A percentile compares a stretch with the other conserved stretches of the same genome.
phyloP scores from a whole-genome alignment of 1,140 invertebrate species.

The Cydia splendana region DNA sequence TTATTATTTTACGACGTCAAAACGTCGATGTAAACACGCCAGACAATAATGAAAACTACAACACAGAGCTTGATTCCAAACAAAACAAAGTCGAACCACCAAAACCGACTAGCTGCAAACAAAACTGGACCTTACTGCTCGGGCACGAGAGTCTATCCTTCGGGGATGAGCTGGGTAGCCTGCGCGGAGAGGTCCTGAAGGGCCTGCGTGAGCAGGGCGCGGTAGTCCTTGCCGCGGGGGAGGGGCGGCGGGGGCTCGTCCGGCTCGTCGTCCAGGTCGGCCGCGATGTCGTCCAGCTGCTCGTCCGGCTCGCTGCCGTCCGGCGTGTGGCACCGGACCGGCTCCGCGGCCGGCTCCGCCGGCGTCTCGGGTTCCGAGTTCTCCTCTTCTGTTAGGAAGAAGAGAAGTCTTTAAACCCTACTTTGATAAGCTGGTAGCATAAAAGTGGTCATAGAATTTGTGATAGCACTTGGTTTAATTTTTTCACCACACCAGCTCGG shows the following conservation, averaged over 20 bases:
- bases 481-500: too few relatives aligned
- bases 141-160: not conserved
- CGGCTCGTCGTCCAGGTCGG: conserved; percentile 31
- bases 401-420: conserved; percentile 15
- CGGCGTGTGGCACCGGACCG: conserved; percentile 40
- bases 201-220: conserved; percentile 34
- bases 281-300: conserved; percentile 35
- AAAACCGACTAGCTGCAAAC: not conserved
- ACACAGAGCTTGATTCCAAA: conserved; percentile 4
- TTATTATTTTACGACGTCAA: too few relatives aligned
- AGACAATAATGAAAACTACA: not conserved
- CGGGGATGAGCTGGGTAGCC: not conserved
- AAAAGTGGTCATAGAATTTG: too few relatives aligned
- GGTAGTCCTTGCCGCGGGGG: conserved; percentile 8
- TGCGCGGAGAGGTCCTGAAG: conserved; percentile 21
- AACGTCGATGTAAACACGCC: not conserved
- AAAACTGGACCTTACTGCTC: not conserved
- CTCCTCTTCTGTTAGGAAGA: conserved; percentile 43
- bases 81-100: conserved; percentile 22
- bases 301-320: conserved; percentile 43
- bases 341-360: conserved; percentile 28
- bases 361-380: conserved; percentile 42
- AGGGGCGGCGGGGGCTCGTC: conserved; percentile 34
- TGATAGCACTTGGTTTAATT: too few relatives aligned
- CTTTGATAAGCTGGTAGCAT: too few relatives aligned